phyloP scores from a whole-genome alignment of 2,888 invertebrate species.

The Trachelus stipa region DNA sequence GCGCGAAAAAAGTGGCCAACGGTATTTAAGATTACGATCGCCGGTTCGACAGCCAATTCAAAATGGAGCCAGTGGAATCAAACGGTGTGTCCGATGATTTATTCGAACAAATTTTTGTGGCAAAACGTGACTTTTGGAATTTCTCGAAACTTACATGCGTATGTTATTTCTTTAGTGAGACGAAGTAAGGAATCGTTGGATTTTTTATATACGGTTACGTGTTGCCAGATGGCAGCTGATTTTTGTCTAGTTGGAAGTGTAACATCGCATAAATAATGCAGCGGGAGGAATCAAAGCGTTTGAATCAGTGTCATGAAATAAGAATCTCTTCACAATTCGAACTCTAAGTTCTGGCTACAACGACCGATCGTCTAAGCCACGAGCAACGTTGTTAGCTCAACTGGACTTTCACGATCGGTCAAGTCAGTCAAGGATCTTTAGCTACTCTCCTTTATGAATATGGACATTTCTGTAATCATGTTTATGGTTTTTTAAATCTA shows the following conservation, averaged over 20 bases:
- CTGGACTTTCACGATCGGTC: slow-evolving; percentile 54
- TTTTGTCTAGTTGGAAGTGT: neutral
- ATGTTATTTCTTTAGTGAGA: neutral
- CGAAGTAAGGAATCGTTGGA: neutral
- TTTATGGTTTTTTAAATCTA: neutral
- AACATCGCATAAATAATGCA: neutral
- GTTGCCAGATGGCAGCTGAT: neutral
- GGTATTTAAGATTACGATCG: neutral
- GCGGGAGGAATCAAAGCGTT: neutral
- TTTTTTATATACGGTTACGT: neutral
- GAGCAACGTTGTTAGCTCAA: slow-evolving; percentile 2
- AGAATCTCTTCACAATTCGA: neutral
- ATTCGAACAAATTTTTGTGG: neutral
- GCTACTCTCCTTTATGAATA: slow-evolving; percentile 41
- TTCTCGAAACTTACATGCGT: neutral
- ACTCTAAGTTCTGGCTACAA: neutral
- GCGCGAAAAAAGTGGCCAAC: neutral
- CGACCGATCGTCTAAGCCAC: neutral
- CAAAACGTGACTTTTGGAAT: neutral
- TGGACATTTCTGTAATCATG: slow-evolving; percentile 23
- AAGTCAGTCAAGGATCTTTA: slow-evolving; percentile 54
- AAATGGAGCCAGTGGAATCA: neutral
- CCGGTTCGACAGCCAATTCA: neutral
- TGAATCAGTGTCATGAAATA: neutral
- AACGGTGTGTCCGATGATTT: neutral